Conservation (phyloP, 1,140 invertebrate species). For the Goniozus legneri region DNA sequence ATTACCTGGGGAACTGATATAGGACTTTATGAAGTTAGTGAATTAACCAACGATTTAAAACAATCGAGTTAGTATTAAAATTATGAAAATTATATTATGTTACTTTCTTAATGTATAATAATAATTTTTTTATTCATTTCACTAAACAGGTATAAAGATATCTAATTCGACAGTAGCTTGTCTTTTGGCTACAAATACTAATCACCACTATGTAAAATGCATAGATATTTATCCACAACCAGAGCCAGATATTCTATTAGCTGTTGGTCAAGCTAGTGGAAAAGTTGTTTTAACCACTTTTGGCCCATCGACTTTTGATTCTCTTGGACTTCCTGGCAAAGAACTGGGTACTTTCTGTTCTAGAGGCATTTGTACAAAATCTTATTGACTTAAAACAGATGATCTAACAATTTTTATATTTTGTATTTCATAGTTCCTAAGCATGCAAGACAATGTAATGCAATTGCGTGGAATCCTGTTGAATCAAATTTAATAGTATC, state of each 20-base stretch:
- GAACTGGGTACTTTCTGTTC: constrained; percentile 67
- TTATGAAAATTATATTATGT: not conserved
- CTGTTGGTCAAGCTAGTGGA: constrained; percentile 83
- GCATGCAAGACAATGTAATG: constrained; percentile 78
- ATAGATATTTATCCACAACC: constrained; percentile 74
- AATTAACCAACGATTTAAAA: constrained; percentile 58
- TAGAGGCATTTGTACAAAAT: not conserved
- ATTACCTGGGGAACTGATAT: constrained; percentile 85
- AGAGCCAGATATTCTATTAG: constrained; percentile 73
- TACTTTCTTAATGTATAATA: not conserved
- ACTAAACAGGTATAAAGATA: constrained; percentile 60
- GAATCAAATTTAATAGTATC: constrained; percentile 79
- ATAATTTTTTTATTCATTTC: constrained; percentile 24
- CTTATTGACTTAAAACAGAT: too few relatives aligned
- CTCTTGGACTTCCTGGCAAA: constrained; percentile 65
- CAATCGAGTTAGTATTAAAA: constrained; percentile 55
- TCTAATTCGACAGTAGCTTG: constrained; percentile 66
- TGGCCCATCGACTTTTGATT: constrained; percentile 67
- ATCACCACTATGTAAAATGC: constrained; percentile 69
- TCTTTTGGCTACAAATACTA: constrained; percentile 64
- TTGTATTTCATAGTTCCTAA: constrained; percentile 63
- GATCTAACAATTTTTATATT: constrained; percentile 7
- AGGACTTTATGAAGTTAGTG: constrained; percentile 73
- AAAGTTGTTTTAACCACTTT: constrained; percentile 77
- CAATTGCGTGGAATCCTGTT: constrained; percentile 85